Base-by-base conservation (phyloP, 2,797 vertebrate genomes). In the Aeoliscus strigatus region DNA sequence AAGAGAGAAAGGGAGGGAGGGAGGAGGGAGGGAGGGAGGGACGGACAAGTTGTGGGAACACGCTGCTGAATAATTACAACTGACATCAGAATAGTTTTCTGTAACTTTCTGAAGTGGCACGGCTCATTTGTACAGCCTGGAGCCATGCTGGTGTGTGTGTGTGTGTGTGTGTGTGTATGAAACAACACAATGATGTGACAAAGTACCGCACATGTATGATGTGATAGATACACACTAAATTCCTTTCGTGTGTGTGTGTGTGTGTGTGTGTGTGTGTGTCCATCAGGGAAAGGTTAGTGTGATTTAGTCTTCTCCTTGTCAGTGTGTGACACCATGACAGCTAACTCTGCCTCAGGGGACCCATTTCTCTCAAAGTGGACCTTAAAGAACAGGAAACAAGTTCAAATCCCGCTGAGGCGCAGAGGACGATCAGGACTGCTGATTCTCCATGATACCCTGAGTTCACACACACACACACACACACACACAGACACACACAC, bases 71-170 rank as follows among this genome's bases (percentile, higher is more conserved):
- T 84, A 86, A 87, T 87, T 75, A 82, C 73, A 53, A 52, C 76
- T 82, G 81, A 83, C 80, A 85, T 82, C 63, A 81, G 57, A 80
- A 86, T 75, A 83, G 83, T 87, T 87, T 83, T 82, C 76, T 85
- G 87, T 81, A 77, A 80, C 73, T 81, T 77, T 83, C 78, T 73
- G 66, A 84, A 85, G 85, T 87, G 83, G 80, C 80, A 76, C 63
- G 50, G 64, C 82, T 86, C 83, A 86, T 87, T 88, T 88, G 87
- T 88, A 87, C 70, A 51, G 77, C 87, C 86, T 49, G 72, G 47
- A 81, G 87, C 72, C 47, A 66, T 54, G 53, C 69, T 70, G 61
- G 56, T 43, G 37, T 70, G 46, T 67, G 51, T 60, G 51, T 55
- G 45, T 6, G 26, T 25, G 24, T 24, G 32, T 46, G 39, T 28